Conservation (phyloP, 2,888 invertebrate genomes). For the Orthosia gracilis region DNA sequence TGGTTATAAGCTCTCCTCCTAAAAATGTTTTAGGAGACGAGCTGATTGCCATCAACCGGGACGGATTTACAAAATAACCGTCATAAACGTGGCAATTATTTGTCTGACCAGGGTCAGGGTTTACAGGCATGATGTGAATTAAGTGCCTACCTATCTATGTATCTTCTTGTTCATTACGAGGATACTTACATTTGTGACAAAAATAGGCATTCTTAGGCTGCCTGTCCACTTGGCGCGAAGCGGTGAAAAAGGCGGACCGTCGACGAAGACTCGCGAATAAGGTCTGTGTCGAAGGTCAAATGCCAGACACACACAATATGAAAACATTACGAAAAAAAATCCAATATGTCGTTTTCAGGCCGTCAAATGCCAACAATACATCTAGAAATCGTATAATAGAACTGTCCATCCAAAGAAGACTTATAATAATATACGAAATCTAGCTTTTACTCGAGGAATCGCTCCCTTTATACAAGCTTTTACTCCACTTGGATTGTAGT, state of each 20-base stretch:
- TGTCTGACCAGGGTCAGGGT: not conserved
- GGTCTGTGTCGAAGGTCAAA: conserved; percentile 4
- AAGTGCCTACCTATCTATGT: not conserved
- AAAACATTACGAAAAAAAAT: not conserved
- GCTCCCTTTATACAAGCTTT: no score
- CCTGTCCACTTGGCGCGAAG: no score
- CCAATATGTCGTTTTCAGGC: not conserved
- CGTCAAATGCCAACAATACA: conserved; percentile 6
- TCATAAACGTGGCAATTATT: no score
- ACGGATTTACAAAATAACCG: no score
- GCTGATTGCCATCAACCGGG: no score
- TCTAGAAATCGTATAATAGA: conserved; percentile 28
- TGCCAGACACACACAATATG: not conserved
- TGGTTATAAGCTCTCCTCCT: no score
- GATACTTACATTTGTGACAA: not conserved
- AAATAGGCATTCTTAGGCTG: no score
- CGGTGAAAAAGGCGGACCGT: no score
- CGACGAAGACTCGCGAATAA: no score
- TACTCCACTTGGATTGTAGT: no score
- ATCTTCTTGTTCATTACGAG: not conserved
- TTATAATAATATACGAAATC: not conserved
- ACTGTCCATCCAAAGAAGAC: not conserved
- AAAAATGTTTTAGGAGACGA: no score
- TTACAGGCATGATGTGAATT: not conserved
- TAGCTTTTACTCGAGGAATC: not conserved